Percentiles rank a stretch among this genome's conserved stretches.
Evolutionary conservation across 2,113 vertebrate genomes (phyloP).

Genomic region (human (Homo sapiens)): GRCh38 chr14:91615501-91616000

Average conservation of each 20-base stretch:
- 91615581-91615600: neutral
- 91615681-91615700: neutral
- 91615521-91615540: neutral
- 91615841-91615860: neutral
- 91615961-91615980: no score
- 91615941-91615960: no score
- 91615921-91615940: no score
- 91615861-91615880: neutral
- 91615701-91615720: neutral
- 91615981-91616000: no score
- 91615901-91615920: no score
- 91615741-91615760: neutral
- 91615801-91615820: neutral
- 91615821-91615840: neutral
- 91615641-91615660: neutral
- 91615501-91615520: no score
- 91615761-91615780: neutral
- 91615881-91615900: neutral
- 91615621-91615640: neutral
- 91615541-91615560: neutral
- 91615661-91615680: neutral
- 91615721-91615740: neutral
- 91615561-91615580: neutral
- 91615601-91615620: no score
- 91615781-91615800: neutral